Evolutionary conservation across 92 coral and sea anemone genomes (phyloP), one percentile per base, ranked within the genome.

Genomic region (Bergia puertoricense): DNA sequence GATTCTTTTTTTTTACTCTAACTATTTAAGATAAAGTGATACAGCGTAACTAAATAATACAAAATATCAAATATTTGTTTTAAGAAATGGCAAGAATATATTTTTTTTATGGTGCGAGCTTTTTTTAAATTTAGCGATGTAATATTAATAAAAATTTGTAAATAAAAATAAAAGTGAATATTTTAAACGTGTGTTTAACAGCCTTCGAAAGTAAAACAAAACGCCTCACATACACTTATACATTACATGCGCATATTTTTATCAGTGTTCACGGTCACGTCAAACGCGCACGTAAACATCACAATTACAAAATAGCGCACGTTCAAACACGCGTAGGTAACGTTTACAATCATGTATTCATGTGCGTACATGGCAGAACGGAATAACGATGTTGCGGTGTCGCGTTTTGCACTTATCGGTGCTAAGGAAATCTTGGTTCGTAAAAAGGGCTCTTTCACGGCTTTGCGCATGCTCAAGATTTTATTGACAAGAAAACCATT

Each of bases 1-100:
- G 0, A 23, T 81, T 57, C 4, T 10, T 59, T 81, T 22, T 15
- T 39, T 65, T 38, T 10, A 16, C 36, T 67, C 56, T 13, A 36
- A 43, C 66, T 84, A 84, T 84, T 71, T 84, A 48, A 84, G 56
- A 45, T 71, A 71, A 84, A 37, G 48, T 46, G 40, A 15, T 82
- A 43, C 20, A 18, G 15, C 20, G 20, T 30, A 11, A 30, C 30
- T 30, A 30, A 39, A 71, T 23, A 84, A 84, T 81, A 69, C 45
- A 50, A 84, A 69, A 41, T 42, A 14, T 66, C 16, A n/a, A 43
- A 82, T 68, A 67, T 68, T 82, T 59, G 37, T 80, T 56, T 80
- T 80, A 16, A 7, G 48, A 48, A 48, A 84, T 48, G 43, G 74
- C 67, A 45, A 46, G 66, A 84, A 43, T 38, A 83, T 84, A 69